Evolutionary conservation across 2,113 vertebrate genomes (phyloP).

Genomic region (Takifugu bimaculatus): DNA sequence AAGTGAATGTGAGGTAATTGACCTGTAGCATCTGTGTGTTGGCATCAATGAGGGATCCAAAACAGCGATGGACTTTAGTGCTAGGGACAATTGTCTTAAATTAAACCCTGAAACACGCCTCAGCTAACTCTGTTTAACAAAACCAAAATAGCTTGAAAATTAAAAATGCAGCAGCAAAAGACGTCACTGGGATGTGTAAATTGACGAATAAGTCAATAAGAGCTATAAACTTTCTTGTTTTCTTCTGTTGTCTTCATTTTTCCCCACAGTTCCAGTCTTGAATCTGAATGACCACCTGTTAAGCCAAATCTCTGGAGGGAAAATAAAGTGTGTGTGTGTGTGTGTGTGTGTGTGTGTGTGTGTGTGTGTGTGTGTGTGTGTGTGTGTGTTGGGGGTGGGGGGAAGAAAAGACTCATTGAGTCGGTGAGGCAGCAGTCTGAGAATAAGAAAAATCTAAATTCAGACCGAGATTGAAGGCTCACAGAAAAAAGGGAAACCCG

Average conservation of each 20-base stretch:
- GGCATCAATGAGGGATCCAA: too few species aligned
- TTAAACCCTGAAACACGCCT: too few species aligned
- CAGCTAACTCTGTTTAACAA: too few species aligned
- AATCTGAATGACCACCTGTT: conserved; percentile 68
- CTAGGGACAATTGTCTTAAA: too few species aligned
- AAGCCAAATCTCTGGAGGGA: conserved; percentile 33
- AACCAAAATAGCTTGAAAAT: too few species aligned
- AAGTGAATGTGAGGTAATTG: too few species aligned
- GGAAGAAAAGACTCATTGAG: conserved; percentile 53
- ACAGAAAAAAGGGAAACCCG: neutral
- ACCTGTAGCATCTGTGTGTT: too few species aligned
- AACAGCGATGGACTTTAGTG: too few species aligned
- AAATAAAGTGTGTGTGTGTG: conserved; percentile 26
- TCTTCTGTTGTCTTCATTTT: conserved; percentile 8
- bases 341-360: conserved; percentile 15
- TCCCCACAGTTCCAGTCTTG: conserved; percentile 38
- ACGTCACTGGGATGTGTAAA: too few species aligned
- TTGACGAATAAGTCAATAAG: too few species aligned
- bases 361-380: conserved; percentile 30
- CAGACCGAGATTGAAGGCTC: neutral
- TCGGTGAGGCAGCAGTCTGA: conserved; percentile 11
- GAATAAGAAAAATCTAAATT: neutral
- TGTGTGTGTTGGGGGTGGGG: conserved; percentile 10
- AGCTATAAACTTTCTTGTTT: conserved; percentile 1
- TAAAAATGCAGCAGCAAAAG: too few species aligned